Evolutionary conservation across 30 jellyfish, hydroid and myxozoan genomes (phyloP).

Genomic region (Catostylus mosaicus): DNA sequence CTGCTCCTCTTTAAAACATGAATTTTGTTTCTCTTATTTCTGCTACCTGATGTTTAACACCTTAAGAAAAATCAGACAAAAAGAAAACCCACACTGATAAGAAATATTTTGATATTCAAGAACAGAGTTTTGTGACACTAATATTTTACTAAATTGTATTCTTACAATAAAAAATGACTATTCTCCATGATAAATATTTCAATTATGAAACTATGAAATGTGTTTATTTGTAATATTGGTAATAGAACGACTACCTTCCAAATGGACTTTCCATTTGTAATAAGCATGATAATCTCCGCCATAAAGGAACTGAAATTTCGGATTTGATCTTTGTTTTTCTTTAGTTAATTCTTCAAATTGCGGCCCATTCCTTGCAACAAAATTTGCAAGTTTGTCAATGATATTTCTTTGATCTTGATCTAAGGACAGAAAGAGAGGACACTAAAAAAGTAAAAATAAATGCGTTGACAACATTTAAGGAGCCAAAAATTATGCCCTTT

Average conservation of each 20-base stretch:
- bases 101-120: no score
- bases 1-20: no score
- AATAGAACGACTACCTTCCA: conserved; percentile 71
- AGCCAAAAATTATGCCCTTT: neutral
- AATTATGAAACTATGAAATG: neutral
- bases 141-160: no score
- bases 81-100: no score
- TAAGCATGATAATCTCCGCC: conserved; percentile 98
- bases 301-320: conserved; percentile 89
- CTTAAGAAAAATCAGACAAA: no score
- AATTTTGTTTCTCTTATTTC: no score
- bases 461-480: neutral
- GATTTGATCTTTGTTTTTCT: conserved; percentile 92
- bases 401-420: conserved; percentile 94
- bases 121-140: no score
- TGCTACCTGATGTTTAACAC: no score
- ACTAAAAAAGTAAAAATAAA: neutral
- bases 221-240: neutral
- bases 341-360: conserved; percentile 93
- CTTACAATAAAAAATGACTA: no score
- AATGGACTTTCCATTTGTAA: conserved; percentile 88
- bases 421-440: neutral
- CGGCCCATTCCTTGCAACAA: conserved; percentile 99
- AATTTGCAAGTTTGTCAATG: conserved; percentile 96
- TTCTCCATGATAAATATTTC: no score